Evolutionary conservation across 2,888 invertebrate species (phyloP), one percentile per base, ranked within the genome.

Genomic region (Acanthosoma haemorrhoidale): DNA sequence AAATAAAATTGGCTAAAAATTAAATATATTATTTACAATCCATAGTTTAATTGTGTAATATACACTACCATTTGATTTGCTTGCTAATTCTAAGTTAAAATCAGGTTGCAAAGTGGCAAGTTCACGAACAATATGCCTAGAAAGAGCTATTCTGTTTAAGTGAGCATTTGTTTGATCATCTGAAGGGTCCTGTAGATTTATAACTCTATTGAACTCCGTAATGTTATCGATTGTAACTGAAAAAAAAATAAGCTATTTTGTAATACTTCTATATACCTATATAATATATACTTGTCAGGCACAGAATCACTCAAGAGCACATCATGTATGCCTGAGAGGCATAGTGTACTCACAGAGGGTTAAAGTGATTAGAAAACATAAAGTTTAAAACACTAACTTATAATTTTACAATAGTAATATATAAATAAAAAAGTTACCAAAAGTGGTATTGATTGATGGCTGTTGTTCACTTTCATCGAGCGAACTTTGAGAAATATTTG

Each of bases 11-110:
- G 16, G 39, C 61, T 60, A 59, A 41, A 69, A 60, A 61, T 69
- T 59, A 60, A 69, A 68, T 38, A 69, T 25, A 57, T 69, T 69
- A 61, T 69, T 69, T 16, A 69, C 21, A 60, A 69, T 60, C 69
- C 69, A 69, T 60, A 68, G 29, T 39, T 59, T 60, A 15, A 69
- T 34, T 31, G 69, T 57, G 21, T 61, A 57, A 60, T 39, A 61
- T 39, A 32, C 39, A 60, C 60, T 69, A 9, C 60, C 36, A 9
- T 57, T 57, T 9, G 39, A 41, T 16, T 64, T 64, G 2, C 64
- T 39, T 1, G 38, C 64, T 4, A 64, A 11, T 31, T 64, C 64
- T 15, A 64, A 41, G 11, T 39, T 39, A 38, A 39, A 64, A n/a
- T 64, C 38, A 4, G 64, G 64, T n/a, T 51, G 21, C 8, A 51